Evolutionary conservation across 53 echinoderm and acorn worm species (phyloP), one percentile per base, ranked within the genome.

Genomic region (Paracentrotus lividus): DNA sequence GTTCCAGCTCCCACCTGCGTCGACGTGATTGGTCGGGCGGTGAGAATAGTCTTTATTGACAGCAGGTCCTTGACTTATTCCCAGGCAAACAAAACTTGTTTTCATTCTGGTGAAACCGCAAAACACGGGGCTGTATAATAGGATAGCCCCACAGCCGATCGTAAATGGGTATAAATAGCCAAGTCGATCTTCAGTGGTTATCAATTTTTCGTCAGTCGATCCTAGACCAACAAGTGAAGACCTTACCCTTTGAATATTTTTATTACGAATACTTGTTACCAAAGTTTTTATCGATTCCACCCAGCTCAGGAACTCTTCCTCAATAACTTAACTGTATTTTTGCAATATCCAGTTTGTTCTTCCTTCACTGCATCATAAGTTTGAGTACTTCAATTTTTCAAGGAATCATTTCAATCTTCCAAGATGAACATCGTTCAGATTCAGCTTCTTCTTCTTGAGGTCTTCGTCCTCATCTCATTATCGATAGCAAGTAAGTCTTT

Each of bases 31-130:
- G 81, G 81, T 14, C 10, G 81, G 5, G 24, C 18, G 81, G 27
- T 34, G 49, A 81, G 81, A 81, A 49, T 81, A 44, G 81, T 81
- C 81, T 81, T 81, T 44, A 38, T 81, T 81, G 81, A 47, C 81
- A 81, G 81, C 86, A 54, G 55, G 86, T 86, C 86, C 86, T 86
- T 86, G 86, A 86, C 86, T 86, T 56, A 31, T 53, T 53, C 54
- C 86, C 86, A 36, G 56, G 86, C 86, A 86, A 86, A 86, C 86
- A 86, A 86, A 55, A 86, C 36, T 86, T 86, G 86, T 86, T 86
- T 86, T 86, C 56, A 86, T 86, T 56, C 47, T 86, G 0, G 45
- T 47, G 81, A 81, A 81, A 47, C 81, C 81, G 26, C 47, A 81
- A 9, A 44, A 45, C 81, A 81, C 47, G 47, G 47, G 47, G 26